Conservation (phyloP, 1,140 invertebrate genomes). For the Drosophila athabasca region DNA sequence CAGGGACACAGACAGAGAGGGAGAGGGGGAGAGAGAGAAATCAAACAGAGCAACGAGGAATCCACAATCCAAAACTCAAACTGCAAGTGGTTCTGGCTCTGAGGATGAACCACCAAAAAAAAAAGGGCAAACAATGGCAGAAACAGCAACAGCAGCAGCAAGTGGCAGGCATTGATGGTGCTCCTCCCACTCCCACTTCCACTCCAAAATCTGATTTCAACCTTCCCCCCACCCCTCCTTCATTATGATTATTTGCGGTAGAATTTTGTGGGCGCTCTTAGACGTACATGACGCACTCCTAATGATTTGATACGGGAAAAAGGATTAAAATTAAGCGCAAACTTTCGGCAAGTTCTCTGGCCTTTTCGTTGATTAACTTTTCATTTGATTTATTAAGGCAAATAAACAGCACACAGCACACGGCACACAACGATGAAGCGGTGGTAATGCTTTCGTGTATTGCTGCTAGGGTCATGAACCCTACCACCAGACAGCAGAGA, state of each 20-base stretch:
- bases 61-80: constrained; percentile 47
- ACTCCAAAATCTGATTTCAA: not conserved
- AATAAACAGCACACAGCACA: constrained; percentile 52
- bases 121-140: too few relatives aligned
- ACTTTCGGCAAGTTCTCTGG: constrained; percentile 50
- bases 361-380: constrained; percentile 78
- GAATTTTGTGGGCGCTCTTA: constrained; percentile 72
- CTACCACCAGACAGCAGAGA: not conserved
- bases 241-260: constrained; percentile 83
- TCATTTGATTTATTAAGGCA: constrained; percentile 77
- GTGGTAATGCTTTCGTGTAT: constrained; percentile 35
- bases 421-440: constrained; percentile 7
- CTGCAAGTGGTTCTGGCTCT: constrained; percentile 68
- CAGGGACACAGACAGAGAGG: constrained; percentile 20
- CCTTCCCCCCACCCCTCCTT: constrained; percentile 37
- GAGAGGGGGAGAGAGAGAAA: constrained; percentile 35
- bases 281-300: constrained; percentile 11
- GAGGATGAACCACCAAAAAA: constrained; percentile 8
- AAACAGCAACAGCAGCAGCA: not conserved
- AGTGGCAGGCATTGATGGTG: constrained; percentile 31
- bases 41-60: constrained; percentile 25
- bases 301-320: constrained; percentile 76
- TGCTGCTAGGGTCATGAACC: constrained; percentile 67
- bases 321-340: constrained; percentile 83
- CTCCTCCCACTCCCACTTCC: not conserved